Base-by-base conservation (phyloP, 2,797 vertebrate genomes). In the Molossus molossus region DNA sequence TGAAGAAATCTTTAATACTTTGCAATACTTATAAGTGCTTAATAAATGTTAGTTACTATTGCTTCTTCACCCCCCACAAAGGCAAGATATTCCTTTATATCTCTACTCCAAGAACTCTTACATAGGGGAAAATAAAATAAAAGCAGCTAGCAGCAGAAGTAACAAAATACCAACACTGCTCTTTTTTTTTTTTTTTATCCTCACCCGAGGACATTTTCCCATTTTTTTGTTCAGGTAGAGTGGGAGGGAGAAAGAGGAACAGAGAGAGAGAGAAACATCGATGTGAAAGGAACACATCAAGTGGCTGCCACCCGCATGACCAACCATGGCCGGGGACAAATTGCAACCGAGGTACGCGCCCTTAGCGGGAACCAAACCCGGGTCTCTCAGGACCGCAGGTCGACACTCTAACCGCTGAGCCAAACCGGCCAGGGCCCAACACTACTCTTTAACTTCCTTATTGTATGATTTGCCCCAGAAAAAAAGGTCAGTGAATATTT, bases 101-200 rank as follows among this genome's bases (percentile, higher is more conserved):
- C 4, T 58, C 70, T 76, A 50, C 2, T 58, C 70, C 65, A 50
- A 45, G 27, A 90, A 85, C 33, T 85, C 33, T 86, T 57, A 57
- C 23, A 55, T 5, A 90, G 65, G 40, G 5, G 33, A 53, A 70
- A 79, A 84, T 79, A 90, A 48, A 76, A 67, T 29, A 50, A 40
- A 89, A 77, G 57, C 48, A 77, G 57, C 48, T 65, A 81, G 83
- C 4, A 58, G 65, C 27, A 91, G 67, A 80, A 37, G 1, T 57
- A 91, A 86, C 65, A 72, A 86, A 86, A 79, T 72, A 91, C 48
- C 21, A 86, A 25, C 29, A 48, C 17, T 73, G 29, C 50, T 91
- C 57, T 55, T 55, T 75, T 33, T 33, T 33, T 33, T 33, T 33
- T 33, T 33, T 33, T 33, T 33, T 33, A 33, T 33, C 3, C 33